phyloP scores from a whole-genome alignment of 92 coral and sea anemone species.

The Desmophyllum pertusum region DNA sequence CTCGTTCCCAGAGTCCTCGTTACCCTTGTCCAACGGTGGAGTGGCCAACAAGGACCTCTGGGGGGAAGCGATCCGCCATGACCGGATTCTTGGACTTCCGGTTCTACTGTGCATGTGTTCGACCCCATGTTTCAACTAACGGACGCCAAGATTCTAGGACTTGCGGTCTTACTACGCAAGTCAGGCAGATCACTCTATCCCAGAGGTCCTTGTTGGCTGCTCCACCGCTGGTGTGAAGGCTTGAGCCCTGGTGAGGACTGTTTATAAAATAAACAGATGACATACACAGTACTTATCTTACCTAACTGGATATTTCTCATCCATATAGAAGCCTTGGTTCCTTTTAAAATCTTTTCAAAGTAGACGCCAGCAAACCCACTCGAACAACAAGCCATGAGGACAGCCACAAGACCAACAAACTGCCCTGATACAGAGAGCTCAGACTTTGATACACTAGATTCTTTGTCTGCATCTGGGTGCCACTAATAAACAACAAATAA shows the following conservation, averaged over 20 bases:
- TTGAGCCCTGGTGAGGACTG: not conserved
- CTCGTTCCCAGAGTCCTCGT: too few species aligned
- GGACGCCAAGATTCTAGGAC: too few species aligned
- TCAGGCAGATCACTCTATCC: too few species aligned
- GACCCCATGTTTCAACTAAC: too few species aligned
- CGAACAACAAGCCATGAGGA: conserved; percentile 92
- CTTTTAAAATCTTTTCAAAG: conserved; percentile 94
- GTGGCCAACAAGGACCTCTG: too few species aligned
- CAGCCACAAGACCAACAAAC: conserved; percentile 87
- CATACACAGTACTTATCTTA: conserved; percentile 17
- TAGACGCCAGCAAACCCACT: conserved; percentile 99
- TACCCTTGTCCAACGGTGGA: too few species aligned
- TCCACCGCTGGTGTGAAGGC: too few species aligned
- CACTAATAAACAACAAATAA: not conserved
- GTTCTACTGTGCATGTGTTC: too few species aligned
- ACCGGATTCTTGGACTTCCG: too few species aligned
- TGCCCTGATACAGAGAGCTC: conserved; percentile 71
- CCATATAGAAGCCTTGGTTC: conserved; percentile 90
- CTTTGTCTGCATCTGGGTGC: conserved; percentile 47
- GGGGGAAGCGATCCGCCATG: too few species aligned
- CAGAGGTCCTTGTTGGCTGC: too few species aligned
- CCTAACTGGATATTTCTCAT: conserved; percentile 96
- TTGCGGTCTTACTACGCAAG: too few species aligned
- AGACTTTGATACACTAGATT: conserved; percentile 15
- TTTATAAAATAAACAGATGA: not conserved